These are phyloP conservation scores for Coenobita brevimanus DNA, from an alignment of 1,140 invertebrate genomes.

Conservation along the genomic window DNA sequence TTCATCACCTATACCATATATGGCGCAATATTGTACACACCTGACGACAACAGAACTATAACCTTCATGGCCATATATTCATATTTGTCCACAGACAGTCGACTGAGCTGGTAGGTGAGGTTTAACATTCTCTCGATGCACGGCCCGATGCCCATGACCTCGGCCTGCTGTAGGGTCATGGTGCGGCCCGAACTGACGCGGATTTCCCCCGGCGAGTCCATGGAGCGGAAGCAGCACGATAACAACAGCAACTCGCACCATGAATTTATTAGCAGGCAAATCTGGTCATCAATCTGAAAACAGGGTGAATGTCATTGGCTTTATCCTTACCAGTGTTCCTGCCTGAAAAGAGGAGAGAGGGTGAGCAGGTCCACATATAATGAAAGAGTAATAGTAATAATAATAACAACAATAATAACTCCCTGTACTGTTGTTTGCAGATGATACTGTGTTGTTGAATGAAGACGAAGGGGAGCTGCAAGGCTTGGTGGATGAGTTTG, in stretches of 20 bases:
- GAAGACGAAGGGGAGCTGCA: too few relatives aligned
- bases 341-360: too few relatives aligned
- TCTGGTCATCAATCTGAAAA: constrained; percentile 94
- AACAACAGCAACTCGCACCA: constrained; percentile 97
- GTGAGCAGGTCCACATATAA: too few relatives aligned
- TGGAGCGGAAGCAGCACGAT: constrained; percentile 92
- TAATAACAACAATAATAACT: too few relatives aligned
- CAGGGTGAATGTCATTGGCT: too few relatives aligned
- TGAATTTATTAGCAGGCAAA: constrained; percentile 95
- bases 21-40: too few relatives aligned
- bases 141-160: constrained; percentile 82
- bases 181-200: constrained; percentile 80
- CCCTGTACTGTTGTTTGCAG: too few relatives aligned
- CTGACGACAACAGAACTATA: constrained; percentile 92
- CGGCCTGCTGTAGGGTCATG: constrained; percentile 72
- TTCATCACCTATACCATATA: too few relatives aligned
- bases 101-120: constrained; percentile 92
- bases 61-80: constrained; percentile 98
- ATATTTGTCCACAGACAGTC: constrained; percentile 93
- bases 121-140: constrained; percentile 95
- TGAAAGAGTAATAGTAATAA: too few relatives aligned
- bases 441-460: too few relatives aligned
- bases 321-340: too few relatives aligned
- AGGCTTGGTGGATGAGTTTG: too few relatives aligned
- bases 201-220: constrained; percentile 89